These are phyloP conservation scores for Pocillopora meandrina DNA, from an alignment of 92 coral and sea anemone genomes.

Conservation along the genomic window DNA sequence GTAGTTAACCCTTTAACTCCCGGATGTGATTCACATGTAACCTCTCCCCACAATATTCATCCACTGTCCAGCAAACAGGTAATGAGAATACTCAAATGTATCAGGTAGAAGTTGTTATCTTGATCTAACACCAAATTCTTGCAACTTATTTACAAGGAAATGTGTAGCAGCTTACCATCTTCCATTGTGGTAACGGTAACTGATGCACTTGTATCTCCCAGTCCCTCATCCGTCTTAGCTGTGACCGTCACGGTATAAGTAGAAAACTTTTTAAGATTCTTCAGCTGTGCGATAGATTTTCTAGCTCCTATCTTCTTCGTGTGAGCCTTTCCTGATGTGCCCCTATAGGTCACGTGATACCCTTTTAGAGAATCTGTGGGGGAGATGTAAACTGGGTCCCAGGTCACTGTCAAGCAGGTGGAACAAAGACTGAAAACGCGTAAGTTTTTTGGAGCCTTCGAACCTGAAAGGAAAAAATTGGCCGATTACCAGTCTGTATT, in stretches of 20 bases:
- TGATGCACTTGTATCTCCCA: conserved; percentile 63
- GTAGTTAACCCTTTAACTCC: too few relatives aligned
- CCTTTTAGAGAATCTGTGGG: conserved; percentile 29
- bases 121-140: too few relatives aligned
- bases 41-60: too few relatives aligned
- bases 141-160: too few relatives aligned
- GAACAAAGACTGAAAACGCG: conserved; percentile 68
- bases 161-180: conserved; percentile 57
- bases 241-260: conserved; percentile 60
- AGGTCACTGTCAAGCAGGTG: conserved; percentile 69
- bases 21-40: too few relatives aligned
- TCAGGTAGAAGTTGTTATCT: too few relatives aligned
- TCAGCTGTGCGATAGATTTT: conserved; percentile 28
- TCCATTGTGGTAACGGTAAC: conserved; percentile 60
- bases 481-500: too few relatives aligned
- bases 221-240: conserved; percentile 64
- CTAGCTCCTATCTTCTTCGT: conserved; percentile 41
- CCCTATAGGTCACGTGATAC: conserved; percentile 62
- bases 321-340: conserved; percentile 25
- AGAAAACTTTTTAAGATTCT: conserved; percentile 56
- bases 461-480: conserved; percentile 39
- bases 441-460: conserved; percentile 66
- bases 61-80: too few relatives aligned
- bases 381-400: conserved; percentile 59
- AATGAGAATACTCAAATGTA: too few relatives aligned